phyloP scores from a whole-genome alignment of 2,113 vertebrate genomes.

The Neotoma lepida region DNA sequence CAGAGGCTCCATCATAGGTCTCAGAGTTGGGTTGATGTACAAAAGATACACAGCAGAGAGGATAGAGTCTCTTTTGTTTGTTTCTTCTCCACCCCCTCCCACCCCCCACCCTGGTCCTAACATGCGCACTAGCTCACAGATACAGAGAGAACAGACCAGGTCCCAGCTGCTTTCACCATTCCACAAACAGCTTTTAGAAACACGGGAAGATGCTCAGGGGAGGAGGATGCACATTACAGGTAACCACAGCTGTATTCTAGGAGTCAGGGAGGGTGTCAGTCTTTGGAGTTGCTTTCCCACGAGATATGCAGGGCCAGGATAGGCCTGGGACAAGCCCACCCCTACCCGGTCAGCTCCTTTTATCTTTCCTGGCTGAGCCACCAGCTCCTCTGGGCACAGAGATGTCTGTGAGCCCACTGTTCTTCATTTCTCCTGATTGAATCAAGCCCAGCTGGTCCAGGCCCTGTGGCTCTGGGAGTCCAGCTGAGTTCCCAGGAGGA shows the following conservation, averaged over 20 bases:
- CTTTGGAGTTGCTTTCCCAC: background rate
- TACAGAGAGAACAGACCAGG: background rate
- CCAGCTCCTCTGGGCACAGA: background rate
- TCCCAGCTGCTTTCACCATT: constrained; percentile 19
- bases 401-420: background rate
- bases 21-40: background rate
- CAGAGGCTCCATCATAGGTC: background rate
- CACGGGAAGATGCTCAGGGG: background rate
- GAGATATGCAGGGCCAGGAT: background rate
- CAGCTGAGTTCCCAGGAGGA: constrained; percentile 48
- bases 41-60: background rate
- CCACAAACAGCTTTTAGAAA: background rate
- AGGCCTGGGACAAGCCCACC: too few species aligned
- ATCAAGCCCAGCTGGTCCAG: constrained; percentile 52
- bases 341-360: background rate
- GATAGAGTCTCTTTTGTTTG: background rate
- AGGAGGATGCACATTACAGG: background rate
- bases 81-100: background rate
- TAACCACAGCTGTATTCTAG: background rate
- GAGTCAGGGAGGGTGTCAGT: background rate
- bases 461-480: constrained; percentile 50
- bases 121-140: background rate
- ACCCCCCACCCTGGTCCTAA: background rate
- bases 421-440: constrained; percentile 65
- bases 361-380: background rate